Evolutionary conservation across 2,113 vertebrate genomes (phyloP), one percentile per base, ranked within the genome.

Genomic region (Malurus alboscapulatus): DNA sequence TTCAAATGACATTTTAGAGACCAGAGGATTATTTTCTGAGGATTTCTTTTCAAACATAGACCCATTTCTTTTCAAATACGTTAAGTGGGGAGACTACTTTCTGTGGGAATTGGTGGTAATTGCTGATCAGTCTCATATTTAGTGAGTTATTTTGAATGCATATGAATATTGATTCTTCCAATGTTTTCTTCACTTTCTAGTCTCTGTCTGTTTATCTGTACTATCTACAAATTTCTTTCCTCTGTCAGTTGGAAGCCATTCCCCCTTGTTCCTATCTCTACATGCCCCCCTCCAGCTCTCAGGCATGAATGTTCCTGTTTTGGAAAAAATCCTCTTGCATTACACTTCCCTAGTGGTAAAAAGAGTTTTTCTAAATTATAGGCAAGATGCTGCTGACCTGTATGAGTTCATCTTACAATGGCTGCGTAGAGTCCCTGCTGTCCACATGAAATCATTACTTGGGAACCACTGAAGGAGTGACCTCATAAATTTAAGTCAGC

Each of bases 391-490:
- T 87, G 61, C 61, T 94, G 89, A 84, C 66, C 53, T 72, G 40
- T 51, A 16, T 84, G 65, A 92, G 50, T 89, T 72, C 30, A 22
- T 91, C 87, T 77, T 38, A 14, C 1, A 3, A 26, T 74, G 53
- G 40, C 48, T 96, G 65, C 40, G 2, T 3, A 7, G 26, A 81
- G 44, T 88, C 34, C 61, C 81, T 62, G 57, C 57, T 91, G 57
- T 71, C 84, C 51, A 20, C 22, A 26, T 91, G 84, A 91, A 88
- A 76, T 91, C 77, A 84, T 81, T 89, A 3, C 44, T 90, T 92
- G 87, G 84, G 93, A 92, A 40, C 59, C 40, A 34, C 47, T 81
- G 73, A 34, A 81, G 15, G 40, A 78, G 19, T 74, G 77, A 91
- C 61, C 77, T 93, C 78, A 75, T 63, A 22, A 81, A 73, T 86